Evolutionary conservation across 1,140 invertebrate species (phyloP), one percentile per base, ranked within the genome.

Genomic region (Paralvinella palmiformis): DNA sequence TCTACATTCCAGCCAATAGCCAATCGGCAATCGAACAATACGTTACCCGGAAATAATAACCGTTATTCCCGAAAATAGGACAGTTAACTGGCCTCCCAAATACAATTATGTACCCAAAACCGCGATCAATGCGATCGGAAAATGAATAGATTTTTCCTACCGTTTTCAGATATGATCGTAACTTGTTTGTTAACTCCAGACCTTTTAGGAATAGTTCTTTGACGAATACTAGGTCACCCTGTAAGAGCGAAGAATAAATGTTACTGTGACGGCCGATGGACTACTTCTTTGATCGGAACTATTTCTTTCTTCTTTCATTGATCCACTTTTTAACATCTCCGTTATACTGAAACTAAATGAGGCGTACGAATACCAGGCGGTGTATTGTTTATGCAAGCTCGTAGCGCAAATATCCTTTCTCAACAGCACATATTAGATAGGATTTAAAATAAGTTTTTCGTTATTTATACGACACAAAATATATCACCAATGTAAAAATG

Each of bases 211-310:
- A 83, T 76, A 83, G 65, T 66, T 88, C 86, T 79, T 91, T 92
- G 68, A 92, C 82, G 74, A 91, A 89, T 33, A 94, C 91, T 50
- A 92, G 82, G 79, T 94, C 91, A 13, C 91, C 91, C 89, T 92
- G 81, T 41, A 82, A 66, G 48, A 60, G 64, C 20, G 29, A 17
- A 68, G n/a, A n/a, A n/a, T n/a, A n/a, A n/a, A n/a, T n/a, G n/a
- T n/a, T n/a, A n/a, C n/a, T n/a, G n/a, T n/a, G n/a, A n/a, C n/a
- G n/a, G n/a, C n/a, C n/a, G n/a, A n/a, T n/a, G n/a, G n/a, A n/a
- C n/a, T n/a, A n/a, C n/a, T n/a, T n/a, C n/a, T n/a, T n/a, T n/a
- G n/a, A n/a, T n/a, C n/a, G n/a, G n/a, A n/a, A n/a, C n/a, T n/a
- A n/a, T n/a, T n/a, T n/a, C n/a, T n/a, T n/a, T n/a, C n/a, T n/a